A percentile compares a stretch with the other conserved stretches of the same genome.
Conservation (phyloP, 1,140 invertebrate genomes). For the Latrodectus geometricus region DNA sequence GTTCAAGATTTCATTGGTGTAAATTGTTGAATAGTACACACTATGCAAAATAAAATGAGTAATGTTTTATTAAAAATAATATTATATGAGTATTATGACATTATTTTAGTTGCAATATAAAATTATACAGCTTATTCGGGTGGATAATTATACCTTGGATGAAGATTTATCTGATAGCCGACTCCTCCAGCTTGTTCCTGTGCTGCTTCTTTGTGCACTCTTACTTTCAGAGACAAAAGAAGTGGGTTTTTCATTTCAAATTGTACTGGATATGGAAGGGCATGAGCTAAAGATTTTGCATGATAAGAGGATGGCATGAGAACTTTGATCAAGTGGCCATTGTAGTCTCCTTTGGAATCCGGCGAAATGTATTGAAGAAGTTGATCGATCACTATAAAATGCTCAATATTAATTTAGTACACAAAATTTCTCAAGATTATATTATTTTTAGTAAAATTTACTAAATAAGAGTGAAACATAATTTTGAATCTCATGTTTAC, state of each 20-base stretch:
- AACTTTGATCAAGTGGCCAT: slow-evolving; percentile 12
- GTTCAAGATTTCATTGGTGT: slow-evolving; percentile 14
- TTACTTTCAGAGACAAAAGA: slow-evolving; percentile 16
- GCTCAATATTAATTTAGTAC: not conserved
- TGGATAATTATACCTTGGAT: slow-evolving; percentile 7
- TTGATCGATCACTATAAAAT: not conserved
- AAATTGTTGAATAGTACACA: slow-evolving; percentile 16
- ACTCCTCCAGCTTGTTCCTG: not conserved
- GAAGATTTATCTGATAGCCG: not conserved
- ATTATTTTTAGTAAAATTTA: too few relatives aligned
- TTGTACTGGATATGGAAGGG: slow-evolving; percentile 14
- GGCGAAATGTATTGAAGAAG: not conserved
- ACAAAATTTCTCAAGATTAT: not conserved
- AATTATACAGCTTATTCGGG: too few relatives aligned
- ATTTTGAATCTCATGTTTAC: too few relatives aligned
- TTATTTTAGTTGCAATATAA: too few relatives aligned
- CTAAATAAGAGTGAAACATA: too few relatives aligned
- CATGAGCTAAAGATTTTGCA: not conserved
- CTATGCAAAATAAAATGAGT: not conserved
- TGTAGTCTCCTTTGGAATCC: too few relatives aligned
- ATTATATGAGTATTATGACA: too few relatives aligned
- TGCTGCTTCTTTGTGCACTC: not conserved
- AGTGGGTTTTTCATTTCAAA: slow-evolving; percentile 37
- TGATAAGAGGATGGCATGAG: slow-evolving; percentile 24
- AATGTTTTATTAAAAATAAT: too few relatives aligned